phyloP scores from a whole-genome alignment of 2,888 invertebrate genomes.

The Creontiades dilutus region DNA sequence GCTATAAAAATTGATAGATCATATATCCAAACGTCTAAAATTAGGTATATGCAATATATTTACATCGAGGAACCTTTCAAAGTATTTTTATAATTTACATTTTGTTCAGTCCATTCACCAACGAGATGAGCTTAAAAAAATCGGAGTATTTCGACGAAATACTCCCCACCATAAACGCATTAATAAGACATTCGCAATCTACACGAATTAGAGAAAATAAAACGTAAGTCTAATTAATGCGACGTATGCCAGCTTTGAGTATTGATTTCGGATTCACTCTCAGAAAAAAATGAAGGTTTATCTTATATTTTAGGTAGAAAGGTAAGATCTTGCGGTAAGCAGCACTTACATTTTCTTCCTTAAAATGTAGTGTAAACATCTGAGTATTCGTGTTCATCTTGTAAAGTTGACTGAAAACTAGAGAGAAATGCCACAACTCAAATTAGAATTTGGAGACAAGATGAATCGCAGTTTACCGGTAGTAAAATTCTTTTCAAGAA shows the following conservation, averaged over 20 bases:
- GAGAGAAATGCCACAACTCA: slow-evolving; percentile 22
- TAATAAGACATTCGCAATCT: no score
- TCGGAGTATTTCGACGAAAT: neutral
- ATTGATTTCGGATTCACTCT: no score
- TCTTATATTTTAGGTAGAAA: no score
- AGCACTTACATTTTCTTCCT: no score
- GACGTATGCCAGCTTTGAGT: no score
- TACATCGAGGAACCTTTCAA: slow-evolving; percentile 36
- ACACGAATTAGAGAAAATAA: no score
- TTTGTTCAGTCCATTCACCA: slow-evolving; percentile 22
- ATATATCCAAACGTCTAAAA: neutral
- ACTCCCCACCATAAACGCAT: no score
- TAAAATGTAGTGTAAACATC: no score
- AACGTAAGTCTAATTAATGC: no score
- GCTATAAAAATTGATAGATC: slow-evolving; percentile 2
- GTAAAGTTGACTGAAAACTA: neutral
- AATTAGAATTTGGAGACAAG: neutral
- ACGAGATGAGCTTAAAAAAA: neutral
- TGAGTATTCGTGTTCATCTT: no score
- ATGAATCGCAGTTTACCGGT: neutral
- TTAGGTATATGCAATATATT: neutral
- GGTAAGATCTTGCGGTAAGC: no score
- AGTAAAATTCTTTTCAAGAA: slow-evolving; percentile 2
- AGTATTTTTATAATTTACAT: slow-evolving; percentile 32
- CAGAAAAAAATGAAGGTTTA: no score